Evolutionary conservation across 2,797 vertebrate genomes (phyloP).

Genomic region (Myotis daubentonii): DNA sequence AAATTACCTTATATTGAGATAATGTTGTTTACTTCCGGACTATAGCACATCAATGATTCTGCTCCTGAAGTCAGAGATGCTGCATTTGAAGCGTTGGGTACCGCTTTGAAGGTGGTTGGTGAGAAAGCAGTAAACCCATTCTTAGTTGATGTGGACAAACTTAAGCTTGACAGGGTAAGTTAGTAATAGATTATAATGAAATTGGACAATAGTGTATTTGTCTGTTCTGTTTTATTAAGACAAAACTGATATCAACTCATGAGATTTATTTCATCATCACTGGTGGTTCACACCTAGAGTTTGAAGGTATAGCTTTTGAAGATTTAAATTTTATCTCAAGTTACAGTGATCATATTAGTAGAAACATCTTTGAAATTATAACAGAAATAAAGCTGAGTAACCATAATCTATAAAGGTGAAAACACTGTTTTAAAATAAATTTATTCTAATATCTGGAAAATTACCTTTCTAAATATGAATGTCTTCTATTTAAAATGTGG

Average conservation of each 20-base stretch:
- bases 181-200: conserved; percentile 27
- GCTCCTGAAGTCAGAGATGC: conserved; percentile 97
- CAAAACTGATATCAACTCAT: background rate
- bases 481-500: background rate
- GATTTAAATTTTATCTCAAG: conserved; percentile 37
- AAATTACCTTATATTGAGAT: conserved; percentile 38
- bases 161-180: conserved; percentile 96
- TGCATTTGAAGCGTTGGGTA: conserved; percentile 97
- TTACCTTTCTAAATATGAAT: conserved; percentile 36
- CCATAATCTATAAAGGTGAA: conserved; percentile 1
- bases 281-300: background rate
- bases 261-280: conserved; percentile 22
- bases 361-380: conserved; percentile 47
- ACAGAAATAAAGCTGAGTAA: conserved; percentile 25
- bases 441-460: conserved; percentile 47
- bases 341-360: background rate
- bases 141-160: conserved; percentile 95
- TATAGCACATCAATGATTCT: conserved; percentile 98
- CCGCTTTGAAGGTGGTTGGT: conserved; percentile 96
- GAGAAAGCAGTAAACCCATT: conserved; percentile 98
- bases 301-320: conserved; percentile 36
- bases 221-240: conserved; percentile 24
- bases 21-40: conserved; percentile 61
- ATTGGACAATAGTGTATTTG: background rate
- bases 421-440: conserved; percentile 38